Conservation (phyloP, 2,797 vertebrate genomes). For the Pterois miles region DNA sequence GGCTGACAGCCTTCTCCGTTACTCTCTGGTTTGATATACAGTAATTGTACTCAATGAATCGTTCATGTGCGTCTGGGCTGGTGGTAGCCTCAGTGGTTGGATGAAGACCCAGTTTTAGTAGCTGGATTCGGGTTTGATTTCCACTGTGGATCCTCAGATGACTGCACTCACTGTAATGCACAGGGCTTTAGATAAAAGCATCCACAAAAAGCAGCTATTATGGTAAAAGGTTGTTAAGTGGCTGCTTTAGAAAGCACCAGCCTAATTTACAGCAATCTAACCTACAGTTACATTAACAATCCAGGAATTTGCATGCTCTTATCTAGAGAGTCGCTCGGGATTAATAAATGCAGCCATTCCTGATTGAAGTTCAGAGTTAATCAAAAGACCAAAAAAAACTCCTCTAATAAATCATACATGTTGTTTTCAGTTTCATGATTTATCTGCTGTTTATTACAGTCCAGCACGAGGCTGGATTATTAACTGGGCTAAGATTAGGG, state of each 20-base stretch:
- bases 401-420: too few species aligned
- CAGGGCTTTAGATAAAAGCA: constrained; percentile 8
- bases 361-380: background rate
- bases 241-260: background rate
- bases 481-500: too few species aligned
- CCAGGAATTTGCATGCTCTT: constrained; percentile 6
- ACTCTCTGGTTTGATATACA: background rate
- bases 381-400: background rate
- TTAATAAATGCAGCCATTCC: background rate
- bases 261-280: background rate
- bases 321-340: background rate
- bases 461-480: too few species aligned
- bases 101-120: background rate
- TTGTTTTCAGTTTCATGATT: background rate
- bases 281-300: constrained; percentile 1
- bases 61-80: too few species aligned
- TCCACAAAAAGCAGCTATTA: constrained; percentile 8
- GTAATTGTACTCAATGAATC: background rate
- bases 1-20: background rate
- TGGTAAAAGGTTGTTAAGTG: constrained; percentile 23
- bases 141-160: background rate
- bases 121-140: background rate
- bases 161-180: background rate
- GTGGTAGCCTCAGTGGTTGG: background rate
- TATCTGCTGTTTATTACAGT: background rate